Evolutionary conservation across 2,113 vertebrate genomes (phyloP).

Genomic region (Centrocercus urophasianus): DNA sequence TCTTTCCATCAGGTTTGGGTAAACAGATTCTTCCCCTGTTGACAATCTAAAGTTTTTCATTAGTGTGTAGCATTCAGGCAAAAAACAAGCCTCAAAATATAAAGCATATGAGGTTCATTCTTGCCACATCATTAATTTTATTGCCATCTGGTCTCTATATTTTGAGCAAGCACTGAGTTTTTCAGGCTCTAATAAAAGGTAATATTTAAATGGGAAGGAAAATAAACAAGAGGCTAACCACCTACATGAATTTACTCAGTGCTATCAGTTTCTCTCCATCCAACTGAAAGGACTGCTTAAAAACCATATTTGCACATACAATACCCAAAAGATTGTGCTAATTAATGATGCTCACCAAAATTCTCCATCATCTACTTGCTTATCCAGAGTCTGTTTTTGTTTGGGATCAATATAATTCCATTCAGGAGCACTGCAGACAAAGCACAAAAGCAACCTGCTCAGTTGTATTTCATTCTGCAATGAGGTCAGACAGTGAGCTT

Average conservation of each 20-base stretch:
- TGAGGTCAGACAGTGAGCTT: neutral
- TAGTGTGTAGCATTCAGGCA: slow-evolving; percentile 13
- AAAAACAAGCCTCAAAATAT: slow-evolving; percentile 30
- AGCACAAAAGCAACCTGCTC: slow-evolving; percentile 20
- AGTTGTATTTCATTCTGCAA: neutral
- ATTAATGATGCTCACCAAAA: slow-evolving; percentile 83
- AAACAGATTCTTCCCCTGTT: slow-evolving; percentile 32
- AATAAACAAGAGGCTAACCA: slow-evolving; percentile 16
- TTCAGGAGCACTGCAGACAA: slow-evolving; percentile 80
- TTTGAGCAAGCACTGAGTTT: slow-evolving; percentile 31
- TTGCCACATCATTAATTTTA: slow-evolving; percentile 66
- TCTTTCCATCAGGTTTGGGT: slow-evolving; percentile 6
- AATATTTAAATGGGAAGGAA: slow-evolving; percentile 36
- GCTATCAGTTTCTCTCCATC: neutral
- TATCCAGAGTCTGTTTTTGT: slow-evolving; percentile 78
- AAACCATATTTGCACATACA: neutral
- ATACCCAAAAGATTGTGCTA: neutral
- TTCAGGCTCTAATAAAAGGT: slow-evolving; percentile 47
- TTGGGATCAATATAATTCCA: slow-evolving; percentile 80
- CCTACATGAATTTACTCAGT: neutral
- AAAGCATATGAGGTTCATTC: slow-evolving; percentile 52
- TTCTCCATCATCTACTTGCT: slow-evolving; percentile 85
- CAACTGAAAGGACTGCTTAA: neutral
- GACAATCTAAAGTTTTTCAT: slow-evolving; percentile 22
- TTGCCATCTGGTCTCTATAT: slow-evolving; percentile 56